Conservation (phyloP, 2,113 vertebrate species). For the Myotis yumanensis region DNA sequence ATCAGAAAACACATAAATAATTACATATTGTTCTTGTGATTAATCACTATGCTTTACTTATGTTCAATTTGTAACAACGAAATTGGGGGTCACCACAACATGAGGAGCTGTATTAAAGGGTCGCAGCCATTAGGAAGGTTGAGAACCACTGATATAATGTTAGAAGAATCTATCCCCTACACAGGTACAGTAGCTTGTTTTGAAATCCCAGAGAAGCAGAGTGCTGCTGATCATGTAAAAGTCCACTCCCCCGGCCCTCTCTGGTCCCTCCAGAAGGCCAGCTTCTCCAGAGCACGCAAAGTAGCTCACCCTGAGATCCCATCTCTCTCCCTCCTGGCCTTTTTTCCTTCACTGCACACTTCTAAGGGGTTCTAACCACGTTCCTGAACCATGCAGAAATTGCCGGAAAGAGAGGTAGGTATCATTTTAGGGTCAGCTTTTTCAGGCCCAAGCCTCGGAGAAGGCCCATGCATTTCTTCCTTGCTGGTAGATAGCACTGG, state of each 20-base stretch:
- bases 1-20: too few relatives aligned
- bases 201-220: conserved; percentile 54
- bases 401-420: background rate
- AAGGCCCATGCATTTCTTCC: background rate
- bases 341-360: background rate
- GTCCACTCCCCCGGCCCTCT: background rate
- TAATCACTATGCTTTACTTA: too few relatives aligned
- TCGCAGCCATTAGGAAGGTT: too few relatives aligned
- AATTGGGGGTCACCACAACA: too few relatives aligned
- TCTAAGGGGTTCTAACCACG: conserved; percentile 3
- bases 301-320: background rate
- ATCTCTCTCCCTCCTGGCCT: background rate
- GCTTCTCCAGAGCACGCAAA: background rate
- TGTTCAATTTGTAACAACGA: too few relatives aligned
- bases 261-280: conserved; percentile 16
- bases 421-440: conserved; percentile 4
- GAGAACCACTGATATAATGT: background rate
- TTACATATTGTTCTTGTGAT: too few relatives aligned
- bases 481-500: background rate
- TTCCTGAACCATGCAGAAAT: conserved; percentile 22
- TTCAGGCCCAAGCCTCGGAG: background rate
- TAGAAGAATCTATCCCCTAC: conserved; percentile 44
- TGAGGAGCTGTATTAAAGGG: too few relatives aligned
- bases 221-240: background rate
- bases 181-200: conserved; percentile 55